A percentile compares a stretch with the other conserved stretches of the same genome.
Evolutionary conservation across 2,888 invertebrate genomes (phyloP).

Genomic region (Chromoteleia sp.): DNA sequence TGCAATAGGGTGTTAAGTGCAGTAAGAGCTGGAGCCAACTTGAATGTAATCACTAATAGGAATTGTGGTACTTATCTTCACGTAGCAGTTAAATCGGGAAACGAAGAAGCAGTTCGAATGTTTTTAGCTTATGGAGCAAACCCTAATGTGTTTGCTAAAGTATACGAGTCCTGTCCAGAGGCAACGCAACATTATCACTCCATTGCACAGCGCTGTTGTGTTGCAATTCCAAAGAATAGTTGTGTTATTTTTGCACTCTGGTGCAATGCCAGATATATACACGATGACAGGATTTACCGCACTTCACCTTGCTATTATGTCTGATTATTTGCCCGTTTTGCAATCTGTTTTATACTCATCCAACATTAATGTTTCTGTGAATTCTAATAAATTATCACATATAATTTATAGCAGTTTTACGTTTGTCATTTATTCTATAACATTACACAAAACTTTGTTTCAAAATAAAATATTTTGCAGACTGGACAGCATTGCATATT

Average conservation of each 20-base stretch:
- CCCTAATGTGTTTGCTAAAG: conserved; percentile 21
- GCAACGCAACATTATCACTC: conserved; percentile 16
- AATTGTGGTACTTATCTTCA: conserved; percentile 25
- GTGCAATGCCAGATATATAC: conserved; percentile 1
- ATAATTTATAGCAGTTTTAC: too few species aligned
- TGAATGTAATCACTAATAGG: background rate
- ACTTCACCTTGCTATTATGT: conserved; percentile 26
- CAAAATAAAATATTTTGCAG: conserved; percentile 12
- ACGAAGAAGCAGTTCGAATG: conserved; percentile 19
- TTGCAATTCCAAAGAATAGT: conserved; percentile 6
- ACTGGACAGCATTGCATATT: conserved; percentile 36
- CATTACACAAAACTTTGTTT: too few species aligned
- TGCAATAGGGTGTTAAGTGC: too few species aligned
- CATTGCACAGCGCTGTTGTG: conserved; percentile 30
- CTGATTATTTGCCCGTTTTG: background rate
- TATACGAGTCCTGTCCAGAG: conserved; percentile 5
- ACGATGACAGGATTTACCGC: conserved; percentile 21
- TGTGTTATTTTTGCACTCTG: conserved; percentile 16
- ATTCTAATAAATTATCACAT: too few species aligned
- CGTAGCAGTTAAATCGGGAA: conserved; percentile 29
- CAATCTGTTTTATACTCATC: background rate
- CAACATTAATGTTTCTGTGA: conserved; percentile 1
- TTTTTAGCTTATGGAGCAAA: conserved; percentile 24
- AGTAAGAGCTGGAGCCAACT: conserved; percentile 11
- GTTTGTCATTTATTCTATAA: too few species aligned